phyloP scores from a whole-genome alignment of 2,113 vertebrate genomes.

The Anser brachyrhynchus region DNA sequence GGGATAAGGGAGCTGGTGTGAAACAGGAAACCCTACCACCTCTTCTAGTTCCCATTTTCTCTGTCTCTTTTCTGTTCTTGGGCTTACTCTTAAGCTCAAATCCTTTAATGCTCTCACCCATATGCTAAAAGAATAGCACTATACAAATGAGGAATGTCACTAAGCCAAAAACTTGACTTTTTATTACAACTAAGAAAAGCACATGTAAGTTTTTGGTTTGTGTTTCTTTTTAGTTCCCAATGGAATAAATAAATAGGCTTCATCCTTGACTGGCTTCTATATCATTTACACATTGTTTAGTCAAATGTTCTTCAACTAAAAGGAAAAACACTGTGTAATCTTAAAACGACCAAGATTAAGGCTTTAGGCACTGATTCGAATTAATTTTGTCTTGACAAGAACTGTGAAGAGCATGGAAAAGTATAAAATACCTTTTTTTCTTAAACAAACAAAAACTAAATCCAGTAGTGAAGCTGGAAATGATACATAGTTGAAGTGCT shows the following conservation, averaged over 20 bases:
- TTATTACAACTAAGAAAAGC: background rate
- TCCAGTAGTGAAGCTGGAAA: background rate
- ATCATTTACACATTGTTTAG: background rate
- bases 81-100: background rate
- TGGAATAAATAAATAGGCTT: background rate
- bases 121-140: background rate
- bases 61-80: background rate
- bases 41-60: background rate
- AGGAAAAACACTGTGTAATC: background rate
- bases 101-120: background rate
- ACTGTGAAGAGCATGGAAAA: background rate
- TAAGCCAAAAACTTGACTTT: background rate
- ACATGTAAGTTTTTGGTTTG: rapidly evolving
- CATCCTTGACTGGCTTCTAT: background rate
- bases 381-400: slow-evolving; percentile 36
- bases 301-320: background rate
- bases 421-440: background rate
- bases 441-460: background rate
- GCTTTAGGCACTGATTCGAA: background rate
- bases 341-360: background rate
- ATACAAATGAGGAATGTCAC: background rate
- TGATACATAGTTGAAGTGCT: background rate
- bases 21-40: background rate
- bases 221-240: background rate
- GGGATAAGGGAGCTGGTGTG: background rate